Evolutionary conservation across 1,140 invertebrate species (phyloP), one percentile per base, ranked within the genome.

Genomic region (Dinoponera quadriceps): DNA sequence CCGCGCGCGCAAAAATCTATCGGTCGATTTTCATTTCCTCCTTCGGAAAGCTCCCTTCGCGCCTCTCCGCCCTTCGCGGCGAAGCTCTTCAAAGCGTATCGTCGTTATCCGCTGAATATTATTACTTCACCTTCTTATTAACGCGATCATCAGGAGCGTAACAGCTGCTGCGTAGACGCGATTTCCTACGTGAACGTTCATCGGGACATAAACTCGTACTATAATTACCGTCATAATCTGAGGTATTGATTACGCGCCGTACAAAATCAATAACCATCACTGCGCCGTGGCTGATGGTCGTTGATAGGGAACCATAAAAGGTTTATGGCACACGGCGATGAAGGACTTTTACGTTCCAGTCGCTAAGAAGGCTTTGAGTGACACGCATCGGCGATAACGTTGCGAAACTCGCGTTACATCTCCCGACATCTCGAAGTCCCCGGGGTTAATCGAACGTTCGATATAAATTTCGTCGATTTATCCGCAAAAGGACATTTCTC

Each of bases 161-260:
- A 49, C 75, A 57, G 51, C 75, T 69, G 33, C 65, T 69, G 33
- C 66, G 33, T 57, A 69, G 33, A 71, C 66, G 51, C 65, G 65
- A 80, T 80, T 80, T 80, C 65, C 75, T 80, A 80, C 75, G 65
- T 22, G 75, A 80, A 80, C 20, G 51, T 80, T 80, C 51, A 22
- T 25, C 51, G 13, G 51, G 51, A 80, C 65, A 71, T 80, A 80
- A 80, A 80, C 51, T 80, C 71, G 65, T 57, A 80, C 75, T 80
- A 71, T 80, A 80, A 80, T 80, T 80, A 80, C 38, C 75, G 51
- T 51, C 44, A 80, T 80, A 69, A 71, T 80, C 75, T 25, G 33
- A 63, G 18, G 22, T 71, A 80, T 80, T 80, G 65, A 80, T 80
- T 59, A 71, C 65, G 63, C 22, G 65, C 20, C 29, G 33, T 69